Evolutionary conservation across 2,113 vertebrate species (phyloP).

Genomic region (Amia ocellicauda): DNA sequence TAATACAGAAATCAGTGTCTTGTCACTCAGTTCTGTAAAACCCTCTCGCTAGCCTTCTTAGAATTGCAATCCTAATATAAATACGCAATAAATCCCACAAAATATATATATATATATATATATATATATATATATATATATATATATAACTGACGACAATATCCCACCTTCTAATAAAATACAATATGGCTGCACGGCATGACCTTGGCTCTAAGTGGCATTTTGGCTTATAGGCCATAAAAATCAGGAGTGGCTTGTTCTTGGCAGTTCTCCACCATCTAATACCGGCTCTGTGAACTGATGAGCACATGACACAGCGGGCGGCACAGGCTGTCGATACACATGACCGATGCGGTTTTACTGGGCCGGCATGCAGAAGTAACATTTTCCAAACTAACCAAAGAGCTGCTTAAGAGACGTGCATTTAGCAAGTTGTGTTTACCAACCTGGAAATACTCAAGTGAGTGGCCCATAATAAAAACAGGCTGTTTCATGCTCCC

Average conservation of each 20-base stretch:
- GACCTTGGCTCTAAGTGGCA: conserved; percentile 63
- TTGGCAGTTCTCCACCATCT: conserved; percentile 55
- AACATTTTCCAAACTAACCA: conserved; percentile 40
- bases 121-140: neutral
- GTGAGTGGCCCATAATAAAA: too few species aligned
- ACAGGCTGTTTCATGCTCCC: too few species aligned
- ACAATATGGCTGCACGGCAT: conserved; percentile 69
- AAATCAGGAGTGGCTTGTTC: conserved; percentile 45
- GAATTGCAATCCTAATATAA: neutral
- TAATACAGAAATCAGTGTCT: too few species aligned
- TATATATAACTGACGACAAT: neutral
- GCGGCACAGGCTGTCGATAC: conserved; percentile 36
- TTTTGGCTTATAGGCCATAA: conserved; percentile 60
- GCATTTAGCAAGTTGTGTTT: conserved; percentile 32
- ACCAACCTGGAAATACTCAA: neutral
- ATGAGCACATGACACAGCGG: conserved; percentile 24
- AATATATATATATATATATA: too few species aligned
- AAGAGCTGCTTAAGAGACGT: conserved; percentile 20
- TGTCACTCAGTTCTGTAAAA: too few species aligned
- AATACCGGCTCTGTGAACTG: conserved; percentile 20
- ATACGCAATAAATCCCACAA: neutral
- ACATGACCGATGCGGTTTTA: conserved; percentile 64
- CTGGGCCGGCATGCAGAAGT: conserved; percentile 43
- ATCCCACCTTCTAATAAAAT: conserved; percentile 60
- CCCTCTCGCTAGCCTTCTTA: too few species aligned